Evolutionary conservation across 2,113 vertebrate species (phyloP).

Genomic region (Stigmatopora nigra): DNA sequence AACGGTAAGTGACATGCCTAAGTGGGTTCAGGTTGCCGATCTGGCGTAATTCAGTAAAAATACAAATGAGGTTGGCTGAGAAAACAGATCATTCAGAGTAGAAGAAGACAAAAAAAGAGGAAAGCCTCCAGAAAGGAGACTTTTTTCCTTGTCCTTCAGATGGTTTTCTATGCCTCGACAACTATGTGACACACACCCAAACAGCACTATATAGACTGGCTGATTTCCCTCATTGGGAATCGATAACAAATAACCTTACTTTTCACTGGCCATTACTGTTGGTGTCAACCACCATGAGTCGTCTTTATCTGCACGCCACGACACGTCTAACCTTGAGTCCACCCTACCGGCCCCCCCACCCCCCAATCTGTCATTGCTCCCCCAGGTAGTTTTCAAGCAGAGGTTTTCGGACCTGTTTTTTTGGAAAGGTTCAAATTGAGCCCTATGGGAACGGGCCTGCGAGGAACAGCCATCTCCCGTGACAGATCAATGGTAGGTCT

Average conservation of each 20-base stretch:
- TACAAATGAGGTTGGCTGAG: conserved; percentile 69
- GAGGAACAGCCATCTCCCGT: conserved; percentile 70
- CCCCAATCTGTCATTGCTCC: conserved; percentile 30
- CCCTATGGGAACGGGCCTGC: conserved; percentile 57
- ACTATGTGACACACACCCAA: conserved; percentile 36
- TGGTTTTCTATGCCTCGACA: conserved; percentile 29
- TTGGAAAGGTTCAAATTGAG: conserved; percentile 67
- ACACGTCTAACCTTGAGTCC: conserved; percentile 65
- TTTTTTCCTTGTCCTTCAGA: conserved; percentile 48
- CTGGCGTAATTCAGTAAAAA: conserved; percentile 74
- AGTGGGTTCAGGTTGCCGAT: conserved; percentile 75
- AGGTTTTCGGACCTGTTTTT: conserved; percentile 48
- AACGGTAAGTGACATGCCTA: conserved; percentile 73
- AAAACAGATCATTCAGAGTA: conserved; percentile 64
- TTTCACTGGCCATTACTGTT: conserved; percentile 68
- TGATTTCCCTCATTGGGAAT: conserved; percentile 73
- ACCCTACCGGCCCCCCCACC: conserved; percentile 5
- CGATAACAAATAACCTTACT: conserved; percentile 74
- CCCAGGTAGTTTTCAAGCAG: conserved; percentile 54
- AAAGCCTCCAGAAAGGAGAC: conserved; percentile 18
- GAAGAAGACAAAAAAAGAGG: conserved; percentile 17
- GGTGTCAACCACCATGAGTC: conserved; percentile 45
- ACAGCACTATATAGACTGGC: conserved; percentile 60
- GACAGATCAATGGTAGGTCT: conserved; percentile 76
- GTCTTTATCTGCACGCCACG: conserved; percentile 59